phyloP scores from a whole-genome alignment of 30 jellyfish, hydroid and myxozoan species.

The Morbakka virulenta region DNA sequence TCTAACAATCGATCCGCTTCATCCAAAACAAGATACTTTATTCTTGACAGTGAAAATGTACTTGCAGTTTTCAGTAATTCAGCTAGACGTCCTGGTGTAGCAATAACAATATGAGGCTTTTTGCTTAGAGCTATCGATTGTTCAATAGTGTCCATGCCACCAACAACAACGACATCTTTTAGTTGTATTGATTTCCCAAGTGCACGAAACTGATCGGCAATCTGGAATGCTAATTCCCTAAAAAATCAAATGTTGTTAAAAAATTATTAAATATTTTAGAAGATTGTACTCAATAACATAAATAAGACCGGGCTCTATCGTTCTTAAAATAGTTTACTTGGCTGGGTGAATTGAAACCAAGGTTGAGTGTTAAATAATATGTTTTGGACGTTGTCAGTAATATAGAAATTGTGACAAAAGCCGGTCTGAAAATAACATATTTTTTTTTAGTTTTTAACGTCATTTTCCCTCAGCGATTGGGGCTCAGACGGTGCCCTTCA shows the following conservation, averaged over 20 bases:
- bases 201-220: conserved; percentile 94
- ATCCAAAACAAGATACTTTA: conserved; percentile 79
- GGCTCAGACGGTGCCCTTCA: too few species aligned
- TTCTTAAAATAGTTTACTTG: too few species aligned
- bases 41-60: conserved; percentile 46
- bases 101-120: conserved; percentile 94
- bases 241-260: background rate
- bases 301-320: background rate
- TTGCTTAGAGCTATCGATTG: conserved; percentile 71
- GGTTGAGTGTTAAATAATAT: too few species aligned
- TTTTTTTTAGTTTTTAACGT: too few species aligned
- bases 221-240: conserved; percentile 92
- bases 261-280: background rate
- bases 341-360: too few species aligned
- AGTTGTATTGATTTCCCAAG: conserved; percentile 77
- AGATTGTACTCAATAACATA: background rate
- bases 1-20: conserved; percentile 94
- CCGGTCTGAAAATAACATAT: too few species aligned
- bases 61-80: conserved; percentile 60
- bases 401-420: too few species aligned
- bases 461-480: too few species aligned
- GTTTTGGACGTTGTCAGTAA: too few species aligned
- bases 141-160: conserved; percentile 76
- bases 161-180: conserved; percentile 77
- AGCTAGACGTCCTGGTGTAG: conserved; percentile 97